These are phyloP conservation scores for Misgurnus mizolepis DNA, from an alignment of 2,113 vertebrate species.

Conservation along the genomic window DNA sequence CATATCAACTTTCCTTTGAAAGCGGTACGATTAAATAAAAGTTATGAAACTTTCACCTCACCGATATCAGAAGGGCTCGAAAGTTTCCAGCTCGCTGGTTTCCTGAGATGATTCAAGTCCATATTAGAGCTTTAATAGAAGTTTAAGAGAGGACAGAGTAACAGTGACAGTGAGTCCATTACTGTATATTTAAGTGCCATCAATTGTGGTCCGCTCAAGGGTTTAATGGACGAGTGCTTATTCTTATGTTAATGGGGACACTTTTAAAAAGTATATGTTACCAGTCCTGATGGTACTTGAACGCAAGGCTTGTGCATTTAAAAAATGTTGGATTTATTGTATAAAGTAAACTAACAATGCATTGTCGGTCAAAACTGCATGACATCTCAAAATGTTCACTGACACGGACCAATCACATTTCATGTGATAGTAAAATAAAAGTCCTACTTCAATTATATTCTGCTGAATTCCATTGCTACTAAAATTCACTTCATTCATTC, in stretches of 20 bases:
- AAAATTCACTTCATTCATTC: no score
- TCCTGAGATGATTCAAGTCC: not conserved
- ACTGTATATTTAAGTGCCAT: not conserved
- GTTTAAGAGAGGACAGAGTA: not conserved
- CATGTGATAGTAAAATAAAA: no score
- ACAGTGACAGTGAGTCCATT: not conserved
- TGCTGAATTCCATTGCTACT: no score
- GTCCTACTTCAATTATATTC: no score
- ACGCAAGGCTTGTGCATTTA: no score
- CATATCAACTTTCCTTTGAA: conserved; percentile 12
- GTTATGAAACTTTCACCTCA: not conserved
- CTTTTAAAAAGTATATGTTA: no score
- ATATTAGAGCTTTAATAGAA: conserved; percentile 29
- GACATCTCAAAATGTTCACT: no score
- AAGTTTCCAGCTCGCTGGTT: not conserved
- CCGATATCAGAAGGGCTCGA: not conserved
- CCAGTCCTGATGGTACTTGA: no score
- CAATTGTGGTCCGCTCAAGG: not conserved
- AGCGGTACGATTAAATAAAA: conserved; percentile 9
- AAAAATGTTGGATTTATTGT: no score
- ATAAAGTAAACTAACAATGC: no score
- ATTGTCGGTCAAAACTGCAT: no score
- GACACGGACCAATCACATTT: no score
- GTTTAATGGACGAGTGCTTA: not conserved
- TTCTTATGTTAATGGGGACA: not conserved